Conservation (phyloP, 2,888 invertebrate species). For the Drosophila robusta region DNA sequence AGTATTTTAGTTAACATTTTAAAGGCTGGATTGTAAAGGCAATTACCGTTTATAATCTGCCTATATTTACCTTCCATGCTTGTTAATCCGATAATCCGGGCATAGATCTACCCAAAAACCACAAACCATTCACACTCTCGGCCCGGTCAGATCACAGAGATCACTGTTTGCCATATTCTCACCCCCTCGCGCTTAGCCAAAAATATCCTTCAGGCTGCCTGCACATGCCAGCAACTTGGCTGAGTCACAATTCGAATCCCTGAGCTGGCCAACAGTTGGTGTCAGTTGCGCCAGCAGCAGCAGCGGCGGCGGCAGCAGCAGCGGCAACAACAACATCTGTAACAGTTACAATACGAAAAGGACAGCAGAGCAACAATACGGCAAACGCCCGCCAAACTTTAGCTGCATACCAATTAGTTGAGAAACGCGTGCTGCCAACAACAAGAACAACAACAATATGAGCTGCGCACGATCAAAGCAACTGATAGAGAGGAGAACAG, state of each 20-base stretch:
- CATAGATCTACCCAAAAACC: background rate
- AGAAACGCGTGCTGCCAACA: constrained; percentile 82
- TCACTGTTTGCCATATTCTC: constrained; percentile 16
- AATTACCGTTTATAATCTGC: background rate
- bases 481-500: constrained; percentile 52
- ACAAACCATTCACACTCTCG: constrained; percentile 15
- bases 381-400: constrained; percentile 78
- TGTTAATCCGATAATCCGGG: constrained; percentile 12
- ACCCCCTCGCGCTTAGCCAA: constrained; percentile 24
- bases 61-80: constrained; percentile 5
- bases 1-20: background rate
- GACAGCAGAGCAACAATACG: constrained; percentile 45
- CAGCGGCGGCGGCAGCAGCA: constrained; percentile 32
- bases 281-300: constrained; percentile 55
- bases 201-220: constrained; percentile 37
- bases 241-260: constrained; percentile 54
- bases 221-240: constrained; percentile 33
- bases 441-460: constrained; percentile 36
- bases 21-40: too few species aligned
- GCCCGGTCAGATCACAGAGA: constrained; percentile 20
- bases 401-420: constrained; percentile 83
- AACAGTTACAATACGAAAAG: constrained; percentile 67
- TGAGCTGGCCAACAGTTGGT: constrained; percentile 67
- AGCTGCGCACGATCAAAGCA: constrained; percentile 72
- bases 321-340: constrained; percentile 48